phyloP scores from a whole-genome alignment of 2,888 invertebrate species.

The Balanococcus diminutus region DNA sequence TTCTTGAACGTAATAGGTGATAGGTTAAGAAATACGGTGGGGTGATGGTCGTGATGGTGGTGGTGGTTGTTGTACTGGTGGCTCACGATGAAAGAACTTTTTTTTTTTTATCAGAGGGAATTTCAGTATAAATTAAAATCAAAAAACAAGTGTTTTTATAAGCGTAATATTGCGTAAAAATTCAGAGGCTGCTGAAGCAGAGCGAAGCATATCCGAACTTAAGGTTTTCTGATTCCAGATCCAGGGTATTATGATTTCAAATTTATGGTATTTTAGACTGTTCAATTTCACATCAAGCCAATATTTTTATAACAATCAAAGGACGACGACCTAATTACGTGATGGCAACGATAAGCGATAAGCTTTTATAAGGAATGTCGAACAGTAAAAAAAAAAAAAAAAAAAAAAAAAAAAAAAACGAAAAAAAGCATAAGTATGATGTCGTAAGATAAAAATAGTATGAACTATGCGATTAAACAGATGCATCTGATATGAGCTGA shows the following conservation, averaged over 20 bases:
- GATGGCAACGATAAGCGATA: constrained; percentile 7
- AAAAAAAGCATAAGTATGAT: neutral
- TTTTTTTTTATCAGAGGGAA: too few relatives aligned
- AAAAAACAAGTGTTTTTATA: neutral
- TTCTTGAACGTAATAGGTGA: neutral
- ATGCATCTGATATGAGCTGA: constrained; percentile 37
- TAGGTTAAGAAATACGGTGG: neutral
- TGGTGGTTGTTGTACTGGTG: too few relatives aligned
- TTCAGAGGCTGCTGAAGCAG: constrained; percentile 21
- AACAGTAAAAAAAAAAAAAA: too few relatives aligned
- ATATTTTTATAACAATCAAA: too few relatives aligned
- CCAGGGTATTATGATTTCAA: neutral
- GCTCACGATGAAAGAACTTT: neutral
- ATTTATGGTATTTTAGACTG: neutral
- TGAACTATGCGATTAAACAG: constrained; percentile 1
- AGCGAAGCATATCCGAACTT: constrained; percentile 15
- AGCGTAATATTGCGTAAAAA: neutral
- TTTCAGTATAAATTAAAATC: too few relatives aligned
- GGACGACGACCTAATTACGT: neutral
- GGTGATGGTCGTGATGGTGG: too few relatives aligned
- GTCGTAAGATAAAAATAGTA: neutral
- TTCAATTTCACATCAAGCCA: neutral
- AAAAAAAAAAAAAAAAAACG: neutral
- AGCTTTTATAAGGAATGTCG: constrained; percentile 18
- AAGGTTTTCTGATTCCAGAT: neutral